Evolutionary conservation across 1,140 invertebrate species (phyloP).

Genomic region (Eumaeus atala): DNA sequence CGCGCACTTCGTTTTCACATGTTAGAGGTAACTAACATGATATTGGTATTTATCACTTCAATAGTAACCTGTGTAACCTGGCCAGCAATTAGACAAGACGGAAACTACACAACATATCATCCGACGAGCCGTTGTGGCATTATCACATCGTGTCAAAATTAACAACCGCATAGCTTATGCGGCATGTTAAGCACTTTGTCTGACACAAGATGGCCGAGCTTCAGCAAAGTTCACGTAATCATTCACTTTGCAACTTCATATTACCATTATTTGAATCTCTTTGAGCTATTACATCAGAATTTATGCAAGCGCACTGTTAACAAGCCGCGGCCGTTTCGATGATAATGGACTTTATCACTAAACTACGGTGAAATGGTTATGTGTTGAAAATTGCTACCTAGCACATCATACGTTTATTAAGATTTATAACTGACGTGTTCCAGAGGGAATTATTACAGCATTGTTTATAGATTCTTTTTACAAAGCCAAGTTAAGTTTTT

Average conservation of each 20-base stretch:
- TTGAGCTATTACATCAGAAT: conserved; percentile 1
- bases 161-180: not conserved
- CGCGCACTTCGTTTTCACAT: too few species aligned
- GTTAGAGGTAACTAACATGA: too few species aligned
- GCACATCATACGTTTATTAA: conserved; percentile 2
- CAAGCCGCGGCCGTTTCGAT: not conserved
- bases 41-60: too few species aligned
- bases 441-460: not conserved
- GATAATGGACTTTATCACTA: conserved; percentile 11
- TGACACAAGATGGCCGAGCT: not conserved
- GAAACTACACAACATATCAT: too few species aligned
- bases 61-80: too few species aligned
- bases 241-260: conserved; percentile 7
- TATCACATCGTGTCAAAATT: not conserved
- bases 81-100: too few species aligned
- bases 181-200: not conserved
- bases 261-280: conserved; percentile 6
- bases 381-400: conserved; percentile 5
- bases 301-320: conserved; percentile 4
- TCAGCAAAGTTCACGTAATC: not conserved
- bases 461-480: too few species aligned
- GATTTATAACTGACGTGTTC: not conserved
- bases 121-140: not conserved
- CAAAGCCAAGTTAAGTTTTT: too few species aligned
- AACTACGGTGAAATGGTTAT: conserved; percentile 6